phyloP scores from a whole-genome alignment of 1,140 invertebrate species.

The Macrotrachela quadricornifera region DNA sequence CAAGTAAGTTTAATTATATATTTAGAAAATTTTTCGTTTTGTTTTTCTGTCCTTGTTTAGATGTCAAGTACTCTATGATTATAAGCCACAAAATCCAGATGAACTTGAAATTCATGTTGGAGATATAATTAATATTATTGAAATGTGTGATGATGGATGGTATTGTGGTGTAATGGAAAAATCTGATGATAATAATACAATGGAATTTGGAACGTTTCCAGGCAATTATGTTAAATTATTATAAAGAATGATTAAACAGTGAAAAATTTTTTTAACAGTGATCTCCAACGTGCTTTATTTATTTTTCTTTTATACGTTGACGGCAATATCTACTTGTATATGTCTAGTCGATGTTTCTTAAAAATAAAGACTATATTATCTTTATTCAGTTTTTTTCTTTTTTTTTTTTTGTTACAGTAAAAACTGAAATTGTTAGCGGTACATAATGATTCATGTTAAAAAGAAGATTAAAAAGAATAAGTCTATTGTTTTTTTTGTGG shows the following conservation, averaged over 20 bases:
- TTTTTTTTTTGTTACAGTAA: no score
- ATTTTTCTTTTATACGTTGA: no score
- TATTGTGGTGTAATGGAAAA: conserved; percentile 78
- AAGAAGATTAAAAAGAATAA: no score
- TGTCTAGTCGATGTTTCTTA: no score
- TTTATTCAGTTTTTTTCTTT: no score
- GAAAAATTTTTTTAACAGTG: not conserved
- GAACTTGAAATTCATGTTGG: conserved; percentile 76
- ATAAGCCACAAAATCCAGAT: conserved; percentile 82
- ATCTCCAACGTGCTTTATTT: not conserved
- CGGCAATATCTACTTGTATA: no score
- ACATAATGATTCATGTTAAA: no score
- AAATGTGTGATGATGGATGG: conserved; percentile 97
- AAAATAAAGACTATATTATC: no score
- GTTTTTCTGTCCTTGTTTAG: conserved; percentile 14
- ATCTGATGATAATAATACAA: conserved; percentile 38
- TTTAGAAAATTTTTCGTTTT: conserved; percentile 46
- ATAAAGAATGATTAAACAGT: not conserved
- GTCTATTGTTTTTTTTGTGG: no score
- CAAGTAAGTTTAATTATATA: conserved; percentile 31
- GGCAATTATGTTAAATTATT: conserved; percentile 61
- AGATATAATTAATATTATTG: conserved; percentile 81
- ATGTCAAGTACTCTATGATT: conserved; percentile 80
- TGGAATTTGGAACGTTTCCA: conserved; percentile 83
- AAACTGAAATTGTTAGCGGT: no score